Evolutionary conservation across 2,888 invertebrate genomes (phyloP).

Genomic region (Strigamia maritima): DNA sequence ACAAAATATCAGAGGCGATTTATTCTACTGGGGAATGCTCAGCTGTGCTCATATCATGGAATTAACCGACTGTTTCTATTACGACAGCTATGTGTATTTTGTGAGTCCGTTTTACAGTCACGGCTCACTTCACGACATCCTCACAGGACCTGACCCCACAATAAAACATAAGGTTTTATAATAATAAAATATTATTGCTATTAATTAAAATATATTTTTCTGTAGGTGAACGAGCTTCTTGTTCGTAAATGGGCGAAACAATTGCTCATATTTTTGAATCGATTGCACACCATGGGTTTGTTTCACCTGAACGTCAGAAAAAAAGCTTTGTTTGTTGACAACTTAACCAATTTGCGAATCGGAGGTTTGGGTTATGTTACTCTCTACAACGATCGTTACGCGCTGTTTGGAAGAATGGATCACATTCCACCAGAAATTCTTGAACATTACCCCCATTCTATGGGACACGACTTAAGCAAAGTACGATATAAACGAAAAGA

Average conservation of each 20-base stretch:
- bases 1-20: conserved; percentile 20
- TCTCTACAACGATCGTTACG: conserved; percentile 33
- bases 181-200: neutral
- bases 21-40: conserved; percentile 34
- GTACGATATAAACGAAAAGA: neutral
- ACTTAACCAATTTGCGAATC: conserved; percentile 7
- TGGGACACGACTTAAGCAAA: conserved; percentile 28
- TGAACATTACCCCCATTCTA: conserved; percentile 8
- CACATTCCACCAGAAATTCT: conserved; percentile 33
- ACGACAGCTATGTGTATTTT: conserved; percentile 34
- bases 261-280: conserved; percentile 34
- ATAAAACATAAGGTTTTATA: conserved; percentile 8
- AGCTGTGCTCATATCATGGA: conserved; percentile 31
- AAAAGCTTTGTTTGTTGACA: conserved; percentile 21
- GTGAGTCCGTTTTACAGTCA: conserved; percentile 22
- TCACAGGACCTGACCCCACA: neutral
- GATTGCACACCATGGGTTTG: conserved; percentile 36
- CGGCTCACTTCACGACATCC: conserved; percentile 29
- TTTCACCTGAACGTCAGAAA: conserved; percentile 33
- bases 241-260: conserved; percentile 37
- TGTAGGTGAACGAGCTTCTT: conserved; percentile 23
- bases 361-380: conserved; percentile 35
- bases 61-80: conserved; percentile 33
- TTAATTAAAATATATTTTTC: neutral
- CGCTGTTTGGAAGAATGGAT: conserved; percentile 31